These are phyloP conservation scores for Serripes groenlandicus DNA, from an alignment of 2,888 invertebrate species.

Conservation along the genomic window DNA sequence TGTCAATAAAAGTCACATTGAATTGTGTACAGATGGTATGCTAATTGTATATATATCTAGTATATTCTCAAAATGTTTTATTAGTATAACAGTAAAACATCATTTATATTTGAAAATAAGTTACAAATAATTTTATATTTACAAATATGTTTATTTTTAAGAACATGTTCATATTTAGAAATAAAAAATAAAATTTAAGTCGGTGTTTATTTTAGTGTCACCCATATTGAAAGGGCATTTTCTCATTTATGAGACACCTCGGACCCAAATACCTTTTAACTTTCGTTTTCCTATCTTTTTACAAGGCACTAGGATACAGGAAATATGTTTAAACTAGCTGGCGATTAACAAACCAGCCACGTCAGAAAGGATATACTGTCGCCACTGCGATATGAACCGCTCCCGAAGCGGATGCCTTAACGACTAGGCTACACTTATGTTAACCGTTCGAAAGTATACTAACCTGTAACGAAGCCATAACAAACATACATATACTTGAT, in stretches of 20 bases:
- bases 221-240: no score
- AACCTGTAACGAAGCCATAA: conserved; percentile 71
- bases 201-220: no score
- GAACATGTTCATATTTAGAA: no score
- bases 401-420: neutral
- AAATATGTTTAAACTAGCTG: neutral
- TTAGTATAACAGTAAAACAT: no score
- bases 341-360: neutral
- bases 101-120: no score
- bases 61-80: no score
- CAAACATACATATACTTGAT: conserved; percentile 57
- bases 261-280: no score
- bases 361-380: neutral
- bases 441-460: neutral
- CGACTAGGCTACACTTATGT: neutral
- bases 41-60: no score
- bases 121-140: no score
- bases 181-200: no score
- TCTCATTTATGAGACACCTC: no score
- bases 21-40: neutral
- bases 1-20: neutral
- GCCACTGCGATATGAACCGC: neutral
- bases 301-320: neutral
- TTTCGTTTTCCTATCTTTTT: neutral
- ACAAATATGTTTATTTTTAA: no score